Evolutionary conservation across 2,888 invertebrate genomes (phyloP).

Genomic region (Habrosyne pyritoides): DNA sequence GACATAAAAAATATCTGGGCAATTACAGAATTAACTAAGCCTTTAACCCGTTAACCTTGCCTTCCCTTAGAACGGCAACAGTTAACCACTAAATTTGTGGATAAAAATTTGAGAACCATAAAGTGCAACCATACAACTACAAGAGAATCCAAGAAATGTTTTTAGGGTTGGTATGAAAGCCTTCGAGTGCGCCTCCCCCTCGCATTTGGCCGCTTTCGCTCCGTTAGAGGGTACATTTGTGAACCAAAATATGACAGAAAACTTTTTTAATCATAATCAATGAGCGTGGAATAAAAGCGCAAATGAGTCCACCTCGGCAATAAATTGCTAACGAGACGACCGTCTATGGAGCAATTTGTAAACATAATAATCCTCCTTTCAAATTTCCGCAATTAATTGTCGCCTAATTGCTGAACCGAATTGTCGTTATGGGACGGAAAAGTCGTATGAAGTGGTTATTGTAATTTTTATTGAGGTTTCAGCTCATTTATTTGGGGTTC

Average conservation of each 20-base stretch:
- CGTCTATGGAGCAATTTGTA: conserved; percentile 46
- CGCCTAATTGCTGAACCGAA: conserved; percentile 42
- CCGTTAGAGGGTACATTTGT: too few relatives aligned
- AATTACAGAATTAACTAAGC: too few relatives aligned
- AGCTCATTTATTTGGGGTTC: neutral
- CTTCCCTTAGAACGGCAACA: too few relatives aligned
- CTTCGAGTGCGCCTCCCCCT: too few relatives aligned
- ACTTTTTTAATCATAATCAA: conserved; percentile 6
- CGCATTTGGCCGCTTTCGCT: too few relatives aligned
- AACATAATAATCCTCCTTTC: conserved; percentile 46
- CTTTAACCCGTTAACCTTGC: too few relatives aligned
- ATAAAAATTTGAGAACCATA: too few relatives aligned
- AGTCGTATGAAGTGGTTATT: neutral
- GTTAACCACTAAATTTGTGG: too few relatives aligned
- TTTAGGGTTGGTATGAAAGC: too few relatives aligned
- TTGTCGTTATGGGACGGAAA: conserved; percentile 35
- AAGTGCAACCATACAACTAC: too few relatives aligned
- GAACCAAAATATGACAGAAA: neutral
- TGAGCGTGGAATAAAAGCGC: conserved; percentile 27
- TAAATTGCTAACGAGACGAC: conserved; percentile 32
- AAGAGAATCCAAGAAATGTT: too few relatives aligned
- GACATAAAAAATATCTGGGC: too few relatives aligned
- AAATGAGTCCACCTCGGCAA: conserved; percentile 31
- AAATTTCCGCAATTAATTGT: conserved; percentile 44
- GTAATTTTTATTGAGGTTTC: neutral